These are phyloP conservation scores for Odontothrips loti DNA, from an alignment of 2,888 invertebrate species.

Conservation along the genomic window DNA sequence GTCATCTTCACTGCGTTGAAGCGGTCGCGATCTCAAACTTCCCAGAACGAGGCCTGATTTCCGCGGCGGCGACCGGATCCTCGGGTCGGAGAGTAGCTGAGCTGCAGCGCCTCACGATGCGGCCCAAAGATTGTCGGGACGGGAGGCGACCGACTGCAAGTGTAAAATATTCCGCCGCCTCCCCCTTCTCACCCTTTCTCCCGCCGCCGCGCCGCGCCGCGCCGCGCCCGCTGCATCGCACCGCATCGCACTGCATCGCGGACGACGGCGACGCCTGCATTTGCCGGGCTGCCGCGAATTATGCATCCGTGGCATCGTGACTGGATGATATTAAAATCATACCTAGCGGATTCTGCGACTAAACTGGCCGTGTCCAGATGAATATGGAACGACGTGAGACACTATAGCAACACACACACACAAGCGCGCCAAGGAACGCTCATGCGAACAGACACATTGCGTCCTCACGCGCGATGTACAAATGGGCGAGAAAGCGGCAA, in stretches of 20 bases:
- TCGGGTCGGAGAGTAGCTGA: too few species aligned
- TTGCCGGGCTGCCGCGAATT: background rate
- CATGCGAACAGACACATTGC: background rate
- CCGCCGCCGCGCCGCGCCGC: background rate
- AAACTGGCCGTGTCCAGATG: slow-evolving; percentile 24
- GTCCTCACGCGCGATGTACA: background rate
- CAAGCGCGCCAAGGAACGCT: background rate
- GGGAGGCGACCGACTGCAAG: background rate
- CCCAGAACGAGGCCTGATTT: too few species aligned
- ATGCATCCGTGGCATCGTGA: slow-evolving; percentile 24
- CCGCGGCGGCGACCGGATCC: too few species aligned
- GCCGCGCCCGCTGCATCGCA: background rate
- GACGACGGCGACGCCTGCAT: background rate
- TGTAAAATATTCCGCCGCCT: slow-evolving; percentile 9
- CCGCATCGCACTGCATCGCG: background rate
- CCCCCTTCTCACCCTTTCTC: background rate
- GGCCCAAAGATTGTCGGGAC: background rate
- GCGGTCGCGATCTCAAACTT: too few species aligned
- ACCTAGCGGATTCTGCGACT: slow-evolving; percentile 19
- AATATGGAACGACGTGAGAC: slow-evolving; percentile 9
- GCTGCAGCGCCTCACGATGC: background rate
- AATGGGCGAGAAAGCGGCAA: background rate
- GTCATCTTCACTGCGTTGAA: too few species aligned
- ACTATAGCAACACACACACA: background rate
- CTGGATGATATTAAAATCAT: slow-evolving; percentile 23